Conservation (phyloP, 2,888 invertebrate genomes). For the Andrena minutula region DNA sequence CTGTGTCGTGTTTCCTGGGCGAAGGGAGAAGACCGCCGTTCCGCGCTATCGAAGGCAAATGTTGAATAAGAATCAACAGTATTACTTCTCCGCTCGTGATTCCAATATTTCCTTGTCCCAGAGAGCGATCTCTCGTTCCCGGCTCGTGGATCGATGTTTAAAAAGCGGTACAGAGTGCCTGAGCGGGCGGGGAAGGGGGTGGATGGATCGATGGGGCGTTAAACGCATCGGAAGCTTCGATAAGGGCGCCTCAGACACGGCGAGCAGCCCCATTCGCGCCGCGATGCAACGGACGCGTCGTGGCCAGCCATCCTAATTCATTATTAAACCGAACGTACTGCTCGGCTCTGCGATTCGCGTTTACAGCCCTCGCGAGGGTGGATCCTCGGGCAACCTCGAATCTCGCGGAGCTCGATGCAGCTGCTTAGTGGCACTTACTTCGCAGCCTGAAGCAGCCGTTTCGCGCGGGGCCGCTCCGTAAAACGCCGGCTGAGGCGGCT, state of each 20-base stretch:
- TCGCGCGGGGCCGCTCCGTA: slow-evolving; percentile 4
- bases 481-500: slow-evolving; percentile 24
- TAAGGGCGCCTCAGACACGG: slow-evolving; percentile 9
- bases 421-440: slow-evolving; percentile 13
- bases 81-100: slow-evolving; percentile 26
- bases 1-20: slow-evolving; percentile 8
- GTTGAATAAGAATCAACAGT: slow-evolving; percentile 57
- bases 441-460: slow-evolving; percentile 2
- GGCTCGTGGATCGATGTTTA: slow-evolving; percentile 44
- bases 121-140: slow-evolving; percentile 1
- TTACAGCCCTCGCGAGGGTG: neutral
- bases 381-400: slow-evolving; percentile 7
- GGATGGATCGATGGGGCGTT: slow-evolving; percentile 7
- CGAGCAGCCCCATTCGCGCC: slow-evolving; percentile 11
- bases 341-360: neutral
- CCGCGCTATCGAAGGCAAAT: slow-evolving; percentile 31
- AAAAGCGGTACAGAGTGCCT: slow-evolving; percentile 40
- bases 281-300: neutral
- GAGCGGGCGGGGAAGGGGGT: neutral
- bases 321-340: slow-evolving; percentile 7
- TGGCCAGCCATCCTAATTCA: neutral
- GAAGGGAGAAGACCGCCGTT: neutral
- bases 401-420: slow-evolving; percentile 14
- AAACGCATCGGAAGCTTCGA: slow-evolving; percentile 10
- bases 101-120: slow-evolving; percentile 26